Conservation (phyloP, 2,797 vertebrate species). For the Margarornis squamiger region DNA sequence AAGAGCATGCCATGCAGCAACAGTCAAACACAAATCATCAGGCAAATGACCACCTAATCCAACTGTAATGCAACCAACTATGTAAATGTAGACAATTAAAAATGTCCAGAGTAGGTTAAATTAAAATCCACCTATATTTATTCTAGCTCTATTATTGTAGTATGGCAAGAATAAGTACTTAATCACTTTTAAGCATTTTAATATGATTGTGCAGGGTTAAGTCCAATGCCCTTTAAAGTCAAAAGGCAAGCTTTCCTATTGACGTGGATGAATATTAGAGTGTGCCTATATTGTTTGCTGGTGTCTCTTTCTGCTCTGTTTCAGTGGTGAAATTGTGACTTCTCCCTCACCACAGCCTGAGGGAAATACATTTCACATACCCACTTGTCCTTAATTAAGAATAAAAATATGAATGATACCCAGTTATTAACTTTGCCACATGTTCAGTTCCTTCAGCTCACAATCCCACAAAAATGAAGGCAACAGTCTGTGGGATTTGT, state of each 20-base stretch:
- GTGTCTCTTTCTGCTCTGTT: not conserved
- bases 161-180: not conserved
- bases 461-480: not conserved
- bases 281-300: not conserved
- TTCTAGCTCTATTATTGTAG: not conserved
- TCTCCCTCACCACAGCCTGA: not conserved
- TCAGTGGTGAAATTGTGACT: conserved; percentile 26
- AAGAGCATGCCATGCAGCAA: not conserved
- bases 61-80: not conserved
- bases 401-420: conserved; percentile 9
- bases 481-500: not conserved
- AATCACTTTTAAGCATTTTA: not conserved
- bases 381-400: conserved; percentile 46
- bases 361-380: conserved; percentile 38
- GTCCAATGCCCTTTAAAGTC: not conserved
- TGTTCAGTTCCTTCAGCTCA: conserved; percentile 11
- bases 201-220: not conserved
- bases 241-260: not conserved
- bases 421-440: conserved; percentile 26
- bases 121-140: conserved; percentile 1
- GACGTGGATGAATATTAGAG: not conserved
- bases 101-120: not conserved
- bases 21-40: not conserved
- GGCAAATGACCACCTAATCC: not conserved
- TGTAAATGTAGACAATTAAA: not conserved